phyloP scores from a whole-genome alignment of 2,113 vertebrate genomes.

The Corynorhinus townsendii region DNA sequence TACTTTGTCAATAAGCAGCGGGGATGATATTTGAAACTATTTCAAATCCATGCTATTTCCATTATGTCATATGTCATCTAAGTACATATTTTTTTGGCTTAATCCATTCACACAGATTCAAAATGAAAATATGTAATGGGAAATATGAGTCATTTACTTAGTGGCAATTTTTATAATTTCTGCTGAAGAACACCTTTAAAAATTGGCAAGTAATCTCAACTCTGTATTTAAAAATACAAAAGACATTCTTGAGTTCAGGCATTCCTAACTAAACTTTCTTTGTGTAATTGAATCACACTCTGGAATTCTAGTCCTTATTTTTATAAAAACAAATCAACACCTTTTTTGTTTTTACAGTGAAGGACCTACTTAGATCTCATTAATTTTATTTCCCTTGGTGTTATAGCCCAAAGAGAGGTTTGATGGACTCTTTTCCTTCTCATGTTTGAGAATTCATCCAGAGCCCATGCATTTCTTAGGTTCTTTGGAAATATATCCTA shows the following conservation, averaged over 20 bases:
- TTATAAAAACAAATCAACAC: neutral
- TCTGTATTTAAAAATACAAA: constrained; percentile 37
- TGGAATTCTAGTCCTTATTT: neutral
- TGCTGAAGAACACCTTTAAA: neutral
- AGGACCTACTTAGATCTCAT: neutral
- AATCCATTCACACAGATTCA: neutral
- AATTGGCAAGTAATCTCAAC: neutral
- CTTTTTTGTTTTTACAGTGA: neutral
- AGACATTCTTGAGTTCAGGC: neutral
- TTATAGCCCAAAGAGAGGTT: neutral
- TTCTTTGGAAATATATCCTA: neutral
- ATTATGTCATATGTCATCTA: neutral
- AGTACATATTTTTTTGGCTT: neutral
- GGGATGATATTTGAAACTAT: neutral
- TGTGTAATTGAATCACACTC: neutral
- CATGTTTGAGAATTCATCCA: neutral
- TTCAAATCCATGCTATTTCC: neutral
- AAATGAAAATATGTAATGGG: neutral
- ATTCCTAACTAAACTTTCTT: constrained; percentile 28
- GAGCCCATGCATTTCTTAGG: neutral
- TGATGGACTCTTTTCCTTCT: neutral
- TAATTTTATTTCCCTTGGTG: neutral
- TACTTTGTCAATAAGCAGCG: neutral
- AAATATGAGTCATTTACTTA: constrained; percentile 1
- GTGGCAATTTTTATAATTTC: constrained; percentile 24